These are phyloP conservation scores for Crypturellus undulatus DNA, from an alignment of 2,113 vertebrate genomes.

Conservation along the genomic window DNA sequence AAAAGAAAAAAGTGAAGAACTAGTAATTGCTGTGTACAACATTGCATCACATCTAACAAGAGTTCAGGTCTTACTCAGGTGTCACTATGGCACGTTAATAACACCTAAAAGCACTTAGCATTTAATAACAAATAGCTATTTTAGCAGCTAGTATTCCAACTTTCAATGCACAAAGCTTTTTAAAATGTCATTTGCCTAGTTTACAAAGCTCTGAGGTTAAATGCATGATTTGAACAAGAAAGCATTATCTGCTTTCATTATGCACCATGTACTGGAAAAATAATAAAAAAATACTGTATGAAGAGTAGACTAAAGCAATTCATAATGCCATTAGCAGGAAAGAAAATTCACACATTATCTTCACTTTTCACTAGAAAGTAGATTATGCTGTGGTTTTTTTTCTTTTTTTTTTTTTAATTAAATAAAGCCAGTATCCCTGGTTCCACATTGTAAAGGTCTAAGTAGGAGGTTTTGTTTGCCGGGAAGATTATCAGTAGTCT, in stretches of 20 bases:
- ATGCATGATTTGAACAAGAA: neutral
- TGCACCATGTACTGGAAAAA: neutral
- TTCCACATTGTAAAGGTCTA: neutral
- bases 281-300: neutral
- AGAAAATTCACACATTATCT: neutral
- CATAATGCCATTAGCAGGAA: neutral
- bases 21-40: neutral
- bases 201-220: neutral
- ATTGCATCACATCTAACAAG: neutral
- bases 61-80: neutral
- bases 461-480: neutral
- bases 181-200: neutral
- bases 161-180: neutral
- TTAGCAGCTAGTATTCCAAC: neutral
- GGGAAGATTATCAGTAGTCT: neutral
- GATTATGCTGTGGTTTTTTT: neutral
- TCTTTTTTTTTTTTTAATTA: neutral
- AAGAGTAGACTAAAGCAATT: neutral
- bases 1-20: neutral
- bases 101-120: neutral
- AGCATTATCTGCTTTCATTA: neutral
- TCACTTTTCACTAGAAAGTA: neutral
- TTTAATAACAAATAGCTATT: neutral
- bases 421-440: neutral
- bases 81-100: neutral